phyloP scores from a whole-genome alignment of 2,797 vertebrate genomes.

The Mormyrops attenuatus region DNA sequence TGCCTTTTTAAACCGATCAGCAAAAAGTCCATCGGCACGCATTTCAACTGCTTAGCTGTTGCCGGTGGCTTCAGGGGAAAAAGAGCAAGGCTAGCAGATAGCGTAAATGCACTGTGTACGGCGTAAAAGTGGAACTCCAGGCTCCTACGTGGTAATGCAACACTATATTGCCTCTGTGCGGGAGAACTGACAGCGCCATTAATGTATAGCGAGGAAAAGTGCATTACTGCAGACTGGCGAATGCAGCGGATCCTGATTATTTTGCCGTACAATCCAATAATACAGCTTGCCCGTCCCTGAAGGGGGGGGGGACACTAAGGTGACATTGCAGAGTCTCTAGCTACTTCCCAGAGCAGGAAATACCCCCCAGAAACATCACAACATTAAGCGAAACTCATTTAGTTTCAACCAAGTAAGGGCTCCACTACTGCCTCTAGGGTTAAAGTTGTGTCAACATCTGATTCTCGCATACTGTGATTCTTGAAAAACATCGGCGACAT shows the following conservation, averaged over 20 bases:
- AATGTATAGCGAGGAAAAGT: background rate
- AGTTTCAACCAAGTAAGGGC: background rate
- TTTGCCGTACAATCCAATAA: background rate
- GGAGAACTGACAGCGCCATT: background rate
- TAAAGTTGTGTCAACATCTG: background rate
- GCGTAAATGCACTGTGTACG: background rate
- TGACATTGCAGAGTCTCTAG: background rate
- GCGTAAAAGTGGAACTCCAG: background rate
- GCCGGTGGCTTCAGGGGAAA: background rate
- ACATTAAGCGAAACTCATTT: background rate
- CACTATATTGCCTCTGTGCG: background rate
- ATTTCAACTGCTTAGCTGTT: background rate
- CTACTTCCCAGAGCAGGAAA: background rate
- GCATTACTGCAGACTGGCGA: background rate
- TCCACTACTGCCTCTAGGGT: background rate
- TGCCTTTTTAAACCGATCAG: background rate
- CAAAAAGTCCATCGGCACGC: background rate
- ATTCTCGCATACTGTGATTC: background rate
- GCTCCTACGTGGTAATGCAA: background rate
- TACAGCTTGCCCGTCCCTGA: background rate
- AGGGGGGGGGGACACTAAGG: background rate
- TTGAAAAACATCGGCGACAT: background rate
- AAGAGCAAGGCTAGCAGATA: background rate
- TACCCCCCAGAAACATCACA: constrained; percentile 7
- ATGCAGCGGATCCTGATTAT: background rate